phyloP scores from a whole-genome alignment of 2,888 invertebrate species.

The Drosophila helvetica region DNA sequence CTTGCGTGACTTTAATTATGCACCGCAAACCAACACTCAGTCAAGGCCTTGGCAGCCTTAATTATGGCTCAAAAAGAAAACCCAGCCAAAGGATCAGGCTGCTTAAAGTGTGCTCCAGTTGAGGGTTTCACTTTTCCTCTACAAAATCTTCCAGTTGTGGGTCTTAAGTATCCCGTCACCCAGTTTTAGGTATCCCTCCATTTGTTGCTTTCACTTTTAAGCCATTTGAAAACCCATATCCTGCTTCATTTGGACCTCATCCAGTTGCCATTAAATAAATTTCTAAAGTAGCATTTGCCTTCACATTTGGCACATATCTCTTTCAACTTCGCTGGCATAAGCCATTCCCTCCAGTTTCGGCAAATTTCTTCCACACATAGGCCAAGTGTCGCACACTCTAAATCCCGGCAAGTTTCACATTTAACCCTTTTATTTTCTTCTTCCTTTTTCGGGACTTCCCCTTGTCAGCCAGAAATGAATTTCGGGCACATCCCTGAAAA shows the following conservation, averaged over 20 bases:
- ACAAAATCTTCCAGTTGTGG: not conserved
- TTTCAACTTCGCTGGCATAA: slow-evolving; percentile 19
- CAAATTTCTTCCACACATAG: slow-evolving; percentile 26
- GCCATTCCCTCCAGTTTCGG: slow-evolving; percentile 2
- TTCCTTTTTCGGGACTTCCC: slow-evolving; percentile 32
- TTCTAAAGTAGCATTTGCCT: slow-evolving; percentile 12
- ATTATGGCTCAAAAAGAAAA: slow-evolving; percentile 8
- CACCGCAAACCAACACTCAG: slow-evolving; percentile 14
- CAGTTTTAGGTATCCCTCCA: not conserved
- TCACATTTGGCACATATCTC: slow-evolving; percentile 18
- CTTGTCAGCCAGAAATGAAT: slow-evolving; percentile 39
- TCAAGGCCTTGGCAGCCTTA: slow-evolving; percentile 12
- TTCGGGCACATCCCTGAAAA: slow-evolving; percentile 7
- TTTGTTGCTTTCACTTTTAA: not conserved
- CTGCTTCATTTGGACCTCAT: not conserved
- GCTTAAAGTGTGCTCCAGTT: no score
- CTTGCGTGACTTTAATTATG: slow-evolving; percentile 51
- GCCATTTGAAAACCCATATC: slow-evolving; percentile 5
- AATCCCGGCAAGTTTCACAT: slow-evolving; percentile 16
- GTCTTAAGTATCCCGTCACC: not conserved
- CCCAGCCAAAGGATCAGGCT: not conserved
- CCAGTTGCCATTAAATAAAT: slow-evolving; percentile 22
- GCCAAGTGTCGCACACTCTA: slow-evolving; percentile 38
- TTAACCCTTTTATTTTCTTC: slow-evolving; percentile 50
- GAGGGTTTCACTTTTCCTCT: not conserved